Percentiles rank a stretch among this genome's conserved stretches.
Conservation (phyloP, 2,797 vertebrate species). For the Lepus townsendii region DNA sequence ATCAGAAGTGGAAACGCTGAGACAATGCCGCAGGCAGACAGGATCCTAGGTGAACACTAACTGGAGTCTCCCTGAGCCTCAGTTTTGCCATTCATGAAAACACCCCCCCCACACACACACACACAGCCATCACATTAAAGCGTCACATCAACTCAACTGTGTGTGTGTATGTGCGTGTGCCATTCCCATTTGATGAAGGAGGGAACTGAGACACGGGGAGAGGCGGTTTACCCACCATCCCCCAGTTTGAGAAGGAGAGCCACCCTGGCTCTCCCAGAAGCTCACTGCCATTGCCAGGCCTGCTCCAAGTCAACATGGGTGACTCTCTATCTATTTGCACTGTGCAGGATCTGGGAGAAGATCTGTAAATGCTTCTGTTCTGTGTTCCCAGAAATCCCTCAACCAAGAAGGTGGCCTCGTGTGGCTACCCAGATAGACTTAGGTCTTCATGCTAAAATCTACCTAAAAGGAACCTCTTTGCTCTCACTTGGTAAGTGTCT, state of each 20-base stretch:
- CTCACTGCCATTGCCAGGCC: background rate
- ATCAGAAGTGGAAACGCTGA: background rate
- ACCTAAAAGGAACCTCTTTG: conserved; percentile 5
- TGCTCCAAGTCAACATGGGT: background rate
- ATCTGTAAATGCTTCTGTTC: background rate
- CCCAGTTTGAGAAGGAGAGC: background rate
- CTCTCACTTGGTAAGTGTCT: conserved; percentile 19
- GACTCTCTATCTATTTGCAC: background rate
- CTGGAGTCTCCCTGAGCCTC: background rate
- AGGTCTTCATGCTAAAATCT: background rate
- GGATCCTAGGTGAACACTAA: background rate
- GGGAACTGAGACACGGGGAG: background rate
- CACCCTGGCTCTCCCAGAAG: background rate
- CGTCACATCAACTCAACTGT: background rate
- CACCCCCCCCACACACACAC: fast-evolving
- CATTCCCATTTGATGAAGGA: background rate
- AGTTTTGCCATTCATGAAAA: background rate
- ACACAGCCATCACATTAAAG: background rate
- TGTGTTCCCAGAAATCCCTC: conserved; percentile 21
- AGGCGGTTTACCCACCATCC: background rate
- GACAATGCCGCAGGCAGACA: background rate
- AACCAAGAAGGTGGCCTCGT: background rate
- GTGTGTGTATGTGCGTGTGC: background rate
- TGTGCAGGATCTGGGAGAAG: background rate
- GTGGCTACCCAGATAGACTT: background rate